Evolutionary conservation across 2,113 vertebrate genomes (phyloP), one percentile per base, ranked within the genome.

Genomic region (Thymallus thymallus): DNA sequence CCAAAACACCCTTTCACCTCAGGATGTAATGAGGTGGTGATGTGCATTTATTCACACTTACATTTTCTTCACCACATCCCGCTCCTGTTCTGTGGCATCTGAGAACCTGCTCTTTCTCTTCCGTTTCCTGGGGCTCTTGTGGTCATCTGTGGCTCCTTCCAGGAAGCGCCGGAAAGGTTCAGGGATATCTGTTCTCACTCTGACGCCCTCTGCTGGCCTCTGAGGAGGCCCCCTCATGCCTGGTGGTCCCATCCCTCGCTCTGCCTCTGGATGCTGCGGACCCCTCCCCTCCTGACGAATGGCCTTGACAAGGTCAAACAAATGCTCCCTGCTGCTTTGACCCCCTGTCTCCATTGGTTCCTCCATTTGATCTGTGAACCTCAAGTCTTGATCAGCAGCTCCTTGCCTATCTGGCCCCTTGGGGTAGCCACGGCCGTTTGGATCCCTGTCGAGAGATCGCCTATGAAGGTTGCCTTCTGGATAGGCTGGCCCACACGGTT

Each of bases 71-170:
- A 13, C 16, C 0, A 75, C 77, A 18, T 85, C 77, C 35, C 2
- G 9, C 58, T 92, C 92, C 46, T 91, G 83, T 29, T 77, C 76
- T 3, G 88, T 86, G 56, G 90, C 90, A 74, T 92, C 91, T 26
- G 91, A 88, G 62, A 92, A 93, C 71, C 90, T 87, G 20, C 88
- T 91, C 78, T 90, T 91, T 76, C 83, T 88, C 83, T 87, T 90
- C 68, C 83, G 84, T 78, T 84, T 91, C 2, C 58, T 41, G 0
- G 58, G 22, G 14, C 4, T 55, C 0, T 76, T 78, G n/a, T 85
- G 32, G 20, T 85, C 35, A 18, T 61, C 69, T 1, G n/a, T 1
- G 0, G 74, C 2, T 1, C 88, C 86, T 32, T 73, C 68, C 55
- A 88, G 77, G 63, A 91, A 91, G 32, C 86, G 88, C 61, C 68